A percentile compares a stretch with the other conserved stretches of the same genome.
Evolutionary conservation across 2,113 vertebrate genomes (phyloP).

Genomic region (Vulpes vulpes): DNA sequence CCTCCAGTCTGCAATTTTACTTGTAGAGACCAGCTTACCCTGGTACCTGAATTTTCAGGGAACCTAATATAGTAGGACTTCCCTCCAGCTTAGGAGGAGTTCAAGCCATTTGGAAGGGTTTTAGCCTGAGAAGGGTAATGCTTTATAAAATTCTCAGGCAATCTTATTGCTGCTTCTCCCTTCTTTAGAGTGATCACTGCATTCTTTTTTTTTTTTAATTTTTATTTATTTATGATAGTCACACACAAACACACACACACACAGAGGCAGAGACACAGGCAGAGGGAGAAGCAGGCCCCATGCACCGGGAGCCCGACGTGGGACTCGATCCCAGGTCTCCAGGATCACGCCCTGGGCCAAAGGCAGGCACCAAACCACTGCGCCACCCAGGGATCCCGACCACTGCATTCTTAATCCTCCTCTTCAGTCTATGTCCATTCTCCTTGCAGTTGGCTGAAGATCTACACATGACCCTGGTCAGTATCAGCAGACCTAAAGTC

Average conservation of each 20-base stretch:
- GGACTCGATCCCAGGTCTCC: no score
- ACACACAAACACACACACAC: no score
- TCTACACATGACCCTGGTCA: slow-evolving; percentile 53
- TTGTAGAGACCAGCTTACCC: background rate
- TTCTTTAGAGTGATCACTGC: background rate
- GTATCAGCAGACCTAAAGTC: slow-evolving; percentile 21
- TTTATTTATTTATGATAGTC: background rate
- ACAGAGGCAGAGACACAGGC: no score
- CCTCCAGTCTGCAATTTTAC: no score
- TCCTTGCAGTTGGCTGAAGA: background rate
- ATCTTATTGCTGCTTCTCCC: background rate
- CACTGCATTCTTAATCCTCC: no score
- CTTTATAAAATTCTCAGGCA: background rate
- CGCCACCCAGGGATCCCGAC: no score
- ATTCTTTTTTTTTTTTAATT: background rate
- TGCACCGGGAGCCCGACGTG: no score
- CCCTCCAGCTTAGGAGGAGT: background rate
- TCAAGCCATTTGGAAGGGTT: background rate
- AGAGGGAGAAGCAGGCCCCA: no score
- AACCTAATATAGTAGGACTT: slow-evolving; percentile 2
- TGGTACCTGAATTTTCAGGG: background rate
- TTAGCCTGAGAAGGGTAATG: background rate
- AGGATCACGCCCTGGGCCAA: no score
- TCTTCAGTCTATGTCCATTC: background rate
- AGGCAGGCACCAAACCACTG: no score